Evolutionary conservation across 1,140 invertebrate species (phyloP).

Genomic region (Euwallacea similis): DNA sequence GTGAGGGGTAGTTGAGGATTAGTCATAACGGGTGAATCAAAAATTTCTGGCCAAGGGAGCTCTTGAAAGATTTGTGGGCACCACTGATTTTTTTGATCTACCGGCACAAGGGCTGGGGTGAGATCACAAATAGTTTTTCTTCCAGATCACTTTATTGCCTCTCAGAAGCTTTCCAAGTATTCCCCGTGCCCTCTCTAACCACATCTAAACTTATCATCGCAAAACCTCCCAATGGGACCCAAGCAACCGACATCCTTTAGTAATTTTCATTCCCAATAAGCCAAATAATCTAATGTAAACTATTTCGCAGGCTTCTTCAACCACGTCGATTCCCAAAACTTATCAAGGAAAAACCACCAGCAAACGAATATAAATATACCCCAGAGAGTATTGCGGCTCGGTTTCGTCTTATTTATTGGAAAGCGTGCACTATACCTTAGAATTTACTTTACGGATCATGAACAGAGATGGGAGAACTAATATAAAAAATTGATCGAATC

Average conservation of each 20-base stretch:
- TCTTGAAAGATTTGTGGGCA: too few species aligned
- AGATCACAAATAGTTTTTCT: not conserved
- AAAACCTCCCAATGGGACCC: too few species aligned
- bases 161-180: too few species aligned
- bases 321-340: slow-evolving; percentile 1
- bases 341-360: slow-evolving; percentile 11
- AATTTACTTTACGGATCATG: slow-evolving; percentile 3
- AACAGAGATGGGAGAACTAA: not conserved
- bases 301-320: slow-evolving; percentile 12
- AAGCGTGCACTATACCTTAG: slow-evolving; percentile 3
- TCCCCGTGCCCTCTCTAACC: too few species aligned
- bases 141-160: not conserved
- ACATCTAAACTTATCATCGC: too few species aligned
- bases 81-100: not conserved
- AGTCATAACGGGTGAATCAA: not conserved
- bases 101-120: not conserved
- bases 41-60: too few species aligned
- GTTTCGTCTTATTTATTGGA: slow-evolving; percentile 20
- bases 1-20: not conserved
- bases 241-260: too few species aligned
- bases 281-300: not conserved
- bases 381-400: slow-evolving; percentile 8
- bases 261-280: too few species aligned
- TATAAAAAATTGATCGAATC: too few species aligned
- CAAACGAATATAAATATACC: slow-evolving; percentile 24